Base-by-base conservation (phyloP, 2,888 invertebrate species). In the Drosophila kambysellisi region DNA sequence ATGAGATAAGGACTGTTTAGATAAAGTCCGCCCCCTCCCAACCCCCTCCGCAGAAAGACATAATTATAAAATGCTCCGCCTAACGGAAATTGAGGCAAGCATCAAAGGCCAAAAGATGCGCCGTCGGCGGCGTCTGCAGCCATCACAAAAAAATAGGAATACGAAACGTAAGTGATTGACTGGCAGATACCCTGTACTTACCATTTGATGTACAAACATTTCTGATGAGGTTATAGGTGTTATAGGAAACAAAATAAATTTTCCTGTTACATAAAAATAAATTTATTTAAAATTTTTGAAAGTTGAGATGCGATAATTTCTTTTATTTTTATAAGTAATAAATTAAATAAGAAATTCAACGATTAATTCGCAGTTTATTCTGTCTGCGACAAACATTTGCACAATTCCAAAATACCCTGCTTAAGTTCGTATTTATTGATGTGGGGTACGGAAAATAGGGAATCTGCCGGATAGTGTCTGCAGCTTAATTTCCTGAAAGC, bases 401-500 rank as follows among this genome's bases (percentile, higher is more conserved):
- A 46, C 12, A 15, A 7, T 20, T 25, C 12, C 20, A 46, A 5
- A 12, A 12, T 20, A 20, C 20, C 15, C 12, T 4, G 2, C 20
- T 20, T 12, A 4, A 46, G 25, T 15, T 11, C 20, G 30, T 3
- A 20, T 43, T 20, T 57, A 11, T 20, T 20, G 6, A 32, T 20
- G 1, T 15, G 25, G 33, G 35, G 60, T 37, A 29, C n/a, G 15
- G 25, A 5, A 39, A 52, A 67, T 60, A 43, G 56, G 51, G 33
- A 20, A 33, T 62, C 58, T 54, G 54, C 83, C 88, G 83, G 88
- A 84, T 84, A 87, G 88, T 87, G 85, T 73, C 74, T 56, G 73
- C 67, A 87, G 78, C 79, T 82, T 84, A 87, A 84, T 87, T 84
- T 84, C 83, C 85, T 87, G 65, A 63, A 48, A 59, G 62, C 67